Evolutionary conservation across 2,888 invertebrate species (phyloP).

Genomic region (Synanthedon myopaeformis): DNA sequence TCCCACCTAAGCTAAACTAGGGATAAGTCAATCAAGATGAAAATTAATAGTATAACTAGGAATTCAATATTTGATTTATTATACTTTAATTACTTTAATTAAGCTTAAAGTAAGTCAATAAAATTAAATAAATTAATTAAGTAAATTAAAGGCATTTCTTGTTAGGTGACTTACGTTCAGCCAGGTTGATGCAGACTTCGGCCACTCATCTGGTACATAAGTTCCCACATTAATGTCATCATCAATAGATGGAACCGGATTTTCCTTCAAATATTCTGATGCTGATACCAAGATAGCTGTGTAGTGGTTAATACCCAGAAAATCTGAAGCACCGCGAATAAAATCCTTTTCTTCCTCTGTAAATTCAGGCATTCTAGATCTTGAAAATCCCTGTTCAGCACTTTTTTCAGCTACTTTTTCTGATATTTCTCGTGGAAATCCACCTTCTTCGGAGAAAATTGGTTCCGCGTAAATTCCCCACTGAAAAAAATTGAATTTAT

Average conservation of each 20-base stretch:
- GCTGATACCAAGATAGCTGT: not conserved
- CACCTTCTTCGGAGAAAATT: slow-evolving; percentile 50
- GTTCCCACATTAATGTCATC: slow-evolving; percentile 14
- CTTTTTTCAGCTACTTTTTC: slow-evolving; percentile 41
- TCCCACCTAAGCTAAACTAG: too few relatives aligned
- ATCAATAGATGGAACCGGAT: slow-evolving; percentile 1
- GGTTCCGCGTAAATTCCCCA: slow-evolving; percentile 48
- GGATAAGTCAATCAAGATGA: too few relatives aligned
- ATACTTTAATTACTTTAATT: too few relatives aligned
- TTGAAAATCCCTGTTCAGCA: slow-evolving; percentile 34
- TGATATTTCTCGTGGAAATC: slow-evolving; percentile 58
- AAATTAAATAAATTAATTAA: too few relatives aligned
- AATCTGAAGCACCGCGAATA: slow-evolving; percentile 34
- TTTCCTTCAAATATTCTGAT: not conserved
- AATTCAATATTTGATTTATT: too few relatives aligned
- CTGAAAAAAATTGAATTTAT: not conserved
- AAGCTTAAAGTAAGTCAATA: too few relatives aligned
- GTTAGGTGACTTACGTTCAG: slow-evolving; percentile 23
- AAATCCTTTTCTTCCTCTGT: slow-evolving; percentile 51
- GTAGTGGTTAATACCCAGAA: not conserved
- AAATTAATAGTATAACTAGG: too few relatives aligned
- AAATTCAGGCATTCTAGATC: slow-evolving; percentile 54
- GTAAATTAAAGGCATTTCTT: too few relatives aligned
- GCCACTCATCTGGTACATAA: slow-evolving; percentile 25
- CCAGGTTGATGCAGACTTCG: slow-evolving; percentile 28